Conservation (phyloP, 30 jellyfish, hydroid and myxozoan species). For the Pseudorhiza aurosa region DNA sequence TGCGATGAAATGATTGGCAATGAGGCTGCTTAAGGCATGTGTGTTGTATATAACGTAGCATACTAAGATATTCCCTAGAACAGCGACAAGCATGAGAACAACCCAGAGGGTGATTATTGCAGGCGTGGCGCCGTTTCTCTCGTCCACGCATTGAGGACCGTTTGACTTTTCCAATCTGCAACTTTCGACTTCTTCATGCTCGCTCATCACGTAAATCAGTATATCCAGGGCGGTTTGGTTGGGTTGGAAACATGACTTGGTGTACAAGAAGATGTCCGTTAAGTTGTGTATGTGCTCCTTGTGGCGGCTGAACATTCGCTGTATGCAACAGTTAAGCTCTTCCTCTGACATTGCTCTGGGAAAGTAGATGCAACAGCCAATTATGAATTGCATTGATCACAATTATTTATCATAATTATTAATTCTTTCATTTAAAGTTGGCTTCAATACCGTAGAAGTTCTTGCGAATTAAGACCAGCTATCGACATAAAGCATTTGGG, state of each 20-base stretch:
- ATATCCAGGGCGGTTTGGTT: constrained; percentile 24
- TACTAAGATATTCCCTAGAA: constrained; percentile 60
- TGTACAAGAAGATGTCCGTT: constrained; percentile 12
- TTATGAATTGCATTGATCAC: too few species aligned
- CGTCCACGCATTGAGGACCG: not conserved
- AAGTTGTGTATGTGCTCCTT: constrained; percentile 2
- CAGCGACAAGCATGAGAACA: constrained; percentile 57
- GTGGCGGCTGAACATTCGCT: not conserved
- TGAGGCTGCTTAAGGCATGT: constrained; percentile 24
- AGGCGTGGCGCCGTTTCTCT: not conserved
- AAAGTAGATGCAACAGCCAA: not conserved
- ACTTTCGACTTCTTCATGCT: not conserved
- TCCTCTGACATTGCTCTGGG: constrained; percentile 19
- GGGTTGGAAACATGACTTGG: constrained; percentile 55
- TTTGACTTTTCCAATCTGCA: constrained; percentile 9
- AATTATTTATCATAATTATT: too few species aligned
- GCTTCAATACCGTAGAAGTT: too few species aligned
- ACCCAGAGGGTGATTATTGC: constrained; percentile 32
- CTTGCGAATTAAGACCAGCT: too few species aligned
- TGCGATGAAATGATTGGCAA: constrained; percentile 77
- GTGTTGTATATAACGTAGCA: constrained; percentile 59
- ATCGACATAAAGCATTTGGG: too few species aligned
- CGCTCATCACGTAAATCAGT: constrained; percentile 20
- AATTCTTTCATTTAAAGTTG: too few species aligned
- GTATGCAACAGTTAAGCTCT: constrained; percentile 32